Evolutionary conservation across 2,113 vertebrate genomes (phyloP).

Genomic region (Clarias gariepinus): DNA sequence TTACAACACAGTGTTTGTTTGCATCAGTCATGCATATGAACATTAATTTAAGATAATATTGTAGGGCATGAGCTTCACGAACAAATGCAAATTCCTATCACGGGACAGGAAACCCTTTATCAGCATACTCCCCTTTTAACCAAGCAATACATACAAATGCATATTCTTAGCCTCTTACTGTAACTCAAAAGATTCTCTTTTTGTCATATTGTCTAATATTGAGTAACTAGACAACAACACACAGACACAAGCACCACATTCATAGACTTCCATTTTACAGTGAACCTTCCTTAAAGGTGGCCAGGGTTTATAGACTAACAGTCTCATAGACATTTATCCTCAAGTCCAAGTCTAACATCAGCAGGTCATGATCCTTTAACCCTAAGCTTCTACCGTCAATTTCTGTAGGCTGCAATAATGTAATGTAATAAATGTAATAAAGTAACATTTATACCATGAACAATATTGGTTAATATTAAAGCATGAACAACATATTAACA

Average conservation of each 20-base stretch:
- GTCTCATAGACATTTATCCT: background rate
- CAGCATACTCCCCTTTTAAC: background rate
- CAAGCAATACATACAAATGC: background rate
- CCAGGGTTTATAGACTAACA: background rate
- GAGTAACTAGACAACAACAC: background rate
- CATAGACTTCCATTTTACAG: background rate
- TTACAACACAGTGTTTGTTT: background rate
- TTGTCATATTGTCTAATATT: conserved; percentile 11
- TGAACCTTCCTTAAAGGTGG: background rate
- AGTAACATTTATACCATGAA: background rate
- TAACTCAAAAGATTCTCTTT: background rate
- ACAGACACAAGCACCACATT: background rate
- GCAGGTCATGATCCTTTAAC: background rate
- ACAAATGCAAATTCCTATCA: background rate
- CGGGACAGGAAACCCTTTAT: background rate
- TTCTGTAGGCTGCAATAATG: background rate
- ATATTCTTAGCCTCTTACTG: background rate
- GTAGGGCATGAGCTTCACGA: background rate
- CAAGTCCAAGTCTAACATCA: background rate
- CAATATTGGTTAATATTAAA: background rate
- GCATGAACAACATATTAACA: background rate
- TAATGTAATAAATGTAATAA: background rate
- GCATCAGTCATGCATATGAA: background rate
- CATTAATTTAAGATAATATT: background rate
- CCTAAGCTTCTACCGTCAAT: background rate